Evolutionary conservation across 2,113 vertebrate genomes (phyloP).

Genomic region (Bubo scandiacus): DNA sequence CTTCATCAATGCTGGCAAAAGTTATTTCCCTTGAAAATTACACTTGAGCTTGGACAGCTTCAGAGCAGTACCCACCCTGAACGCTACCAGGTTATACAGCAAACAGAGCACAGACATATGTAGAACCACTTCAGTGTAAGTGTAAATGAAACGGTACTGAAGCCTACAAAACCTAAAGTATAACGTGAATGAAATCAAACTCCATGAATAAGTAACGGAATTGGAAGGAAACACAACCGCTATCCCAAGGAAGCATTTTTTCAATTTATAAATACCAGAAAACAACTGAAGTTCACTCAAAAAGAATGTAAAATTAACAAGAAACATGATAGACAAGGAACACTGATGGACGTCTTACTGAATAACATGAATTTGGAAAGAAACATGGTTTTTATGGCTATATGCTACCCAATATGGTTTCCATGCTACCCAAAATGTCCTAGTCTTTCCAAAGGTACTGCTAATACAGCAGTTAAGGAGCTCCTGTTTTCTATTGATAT

Average conservation of each 20-base stretch:
- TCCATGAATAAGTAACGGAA: fast-evolving
- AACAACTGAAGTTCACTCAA: background rate
- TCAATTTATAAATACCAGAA: background rate
- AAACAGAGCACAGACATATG: background rate
- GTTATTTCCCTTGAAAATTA: background rate
- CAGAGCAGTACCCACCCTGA: background rate
- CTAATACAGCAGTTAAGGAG: background rate
- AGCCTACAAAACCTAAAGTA: background rate
- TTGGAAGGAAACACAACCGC: background rate
- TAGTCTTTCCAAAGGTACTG: background rate
- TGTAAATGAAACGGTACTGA: background rate
- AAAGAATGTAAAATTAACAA: background rate
- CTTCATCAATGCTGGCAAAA: background rate
- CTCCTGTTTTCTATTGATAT: background rate
- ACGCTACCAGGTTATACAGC: background rate
- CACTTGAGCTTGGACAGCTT: background rate
- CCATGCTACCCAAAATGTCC: background rate
- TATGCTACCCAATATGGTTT: background rate
- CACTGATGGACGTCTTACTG: background rate
- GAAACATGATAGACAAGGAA: background rate
- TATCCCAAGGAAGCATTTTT: background rate
- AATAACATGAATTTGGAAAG: background rate
- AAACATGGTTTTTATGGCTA: background rate
- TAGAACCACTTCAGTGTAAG: background rate
- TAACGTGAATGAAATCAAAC: background rate